Base-by-base conservation (phyloP, 53 echinoderm and acorn worm genomes). In the Paracentrotus lividus region DNA sequence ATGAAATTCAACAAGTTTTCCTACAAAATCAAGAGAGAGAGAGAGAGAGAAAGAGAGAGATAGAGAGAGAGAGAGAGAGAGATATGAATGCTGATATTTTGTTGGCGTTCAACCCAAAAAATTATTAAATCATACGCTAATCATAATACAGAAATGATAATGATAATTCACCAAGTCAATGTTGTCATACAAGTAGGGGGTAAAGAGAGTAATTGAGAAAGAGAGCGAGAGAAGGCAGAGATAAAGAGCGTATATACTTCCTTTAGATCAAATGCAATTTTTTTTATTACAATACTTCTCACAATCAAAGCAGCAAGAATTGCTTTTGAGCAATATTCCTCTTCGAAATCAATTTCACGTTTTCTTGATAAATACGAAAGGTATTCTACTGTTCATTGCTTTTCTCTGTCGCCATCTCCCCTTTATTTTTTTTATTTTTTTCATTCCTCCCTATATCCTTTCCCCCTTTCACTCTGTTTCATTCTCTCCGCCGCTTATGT, bases 291-390 rank as follows among this genome's bases (percentile, higher is more conserved):
- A 27, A 26, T 51, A 31, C 85, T 49, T 85, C 51, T 85, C 16
- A 31, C 47, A 85, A 85, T 85, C 85, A 85, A 85, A 27, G 7
- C 85, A 47, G 85, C 51, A 27, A 31, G 85, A 85, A 56, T 12
- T 34, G 86, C 21, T 54, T 33, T 54, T 86, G 86, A 86, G 13
- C 86, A 34, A 86, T 56, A 15, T 86, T 54, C 56, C 56, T 86
- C 31, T 53, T 56, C 8, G 32, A 86, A 86, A 86, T 86, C 86
- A 86, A 33, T 86, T 86, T 12, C 26, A 47, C 27, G 44, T 81
- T 81, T 81, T 47, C 45, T 81, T 47, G 27, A 81, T 24, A 81
- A n/a, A 26, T 47, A 40, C 72, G 72, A 40, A 72, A 72, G 72
- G 47, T 81, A 81, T 81, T 27, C n/a, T n/a, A 45, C 47, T 45